Percentiles rank a stretch among this genome's conserved stretches.
Conservation (phyloP, 1,140 invertebrate genomes). For the Leptinotarsa undecemlineata region DNA sequence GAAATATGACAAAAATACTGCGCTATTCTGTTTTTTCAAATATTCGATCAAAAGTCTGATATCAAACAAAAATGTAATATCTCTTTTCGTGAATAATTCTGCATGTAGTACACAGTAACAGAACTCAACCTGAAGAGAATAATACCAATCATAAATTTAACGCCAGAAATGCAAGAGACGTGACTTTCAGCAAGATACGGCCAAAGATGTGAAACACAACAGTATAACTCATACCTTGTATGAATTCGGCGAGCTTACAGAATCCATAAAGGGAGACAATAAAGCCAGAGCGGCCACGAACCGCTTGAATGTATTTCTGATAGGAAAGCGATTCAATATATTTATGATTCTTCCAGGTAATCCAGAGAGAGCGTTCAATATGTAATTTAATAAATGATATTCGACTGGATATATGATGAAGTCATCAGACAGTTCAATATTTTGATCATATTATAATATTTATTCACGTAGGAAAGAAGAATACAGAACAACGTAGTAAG, state of each 20-base stretch:
- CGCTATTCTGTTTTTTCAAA: no score
- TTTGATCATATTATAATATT: no score
- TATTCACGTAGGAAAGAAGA: no score
- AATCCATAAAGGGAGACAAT: neutral
- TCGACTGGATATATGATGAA: no score
- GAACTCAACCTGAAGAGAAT: neutral
- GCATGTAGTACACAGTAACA: neutral
- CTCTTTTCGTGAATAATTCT: neutral
- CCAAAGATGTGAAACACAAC: neutral
- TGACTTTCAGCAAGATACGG: neutral
- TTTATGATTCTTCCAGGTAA: no score
- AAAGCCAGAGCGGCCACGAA: neutral
- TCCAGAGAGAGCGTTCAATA: no score
- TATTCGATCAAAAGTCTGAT: no score
- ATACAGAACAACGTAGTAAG: no score
- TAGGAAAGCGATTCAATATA: neutral
- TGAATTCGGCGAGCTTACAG: neutral
- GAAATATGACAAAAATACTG: no score
- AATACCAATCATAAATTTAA: constrained; percentile 7
- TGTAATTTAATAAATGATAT: no score
- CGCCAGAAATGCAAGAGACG: neutral
- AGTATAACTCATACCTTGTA: neutral
- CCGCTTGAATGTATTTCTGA: neutral
- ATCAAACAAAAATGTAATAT: no score
- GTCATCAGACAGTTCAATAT: no score